A percentile compares a stretch with the other conserved stretches of the same genome.
Evolutionary conservation across 2,113 vertebrate genomes (phyloP).

Genomic region (Ciconia stormi): DNA sequence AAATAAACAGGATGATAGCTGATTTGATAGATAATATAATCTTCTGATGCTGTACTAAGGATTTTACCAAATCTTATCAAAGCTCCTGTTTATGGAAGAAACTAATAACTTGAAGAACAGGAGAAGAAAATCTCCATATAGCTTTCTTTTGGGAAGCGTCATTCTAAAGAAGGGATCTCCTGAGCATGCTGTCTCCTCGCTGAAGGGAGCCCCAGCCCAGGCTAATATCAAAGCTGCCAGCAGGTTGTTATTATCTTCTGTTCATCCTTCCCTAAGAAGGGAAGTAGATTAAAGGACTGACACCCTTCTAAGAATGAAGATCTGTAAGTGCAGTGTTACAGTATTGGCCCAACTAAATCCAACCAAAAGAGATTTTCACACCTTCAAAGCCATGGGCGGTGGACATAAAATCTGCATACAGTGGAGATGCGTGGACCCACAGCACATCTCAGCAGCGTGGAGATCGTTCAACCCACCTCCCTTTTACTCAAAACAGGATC

Average conservation of each 20-base stretch:
- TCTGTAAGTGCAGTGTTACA: not conserved
- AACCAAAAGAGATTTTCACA: not conserved
- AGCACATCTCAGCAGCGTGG: not conserved
- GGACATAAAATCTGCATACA: not conserved
- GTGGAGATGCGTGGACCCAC: not conserved
- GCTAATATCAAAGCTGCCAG: not conserved
- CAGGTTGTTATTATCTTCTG: not conserved
- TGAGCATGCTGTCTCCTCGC: fast-evolving
- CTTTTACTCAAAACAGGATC: not conserved
- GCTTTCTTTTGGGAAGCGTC: not conserved
- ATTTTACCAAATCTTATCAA: not conserved
- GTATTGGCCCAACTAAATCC: not conserved
- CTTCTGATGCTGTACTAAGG: not conserved
- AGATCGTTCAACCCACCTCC: not conserved
- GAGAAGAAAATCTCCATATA: not conserved
- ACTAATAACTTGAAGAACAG: not conserved
- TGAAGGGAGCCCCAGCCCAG: not conserved
- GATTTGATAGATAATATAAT: not conserved
- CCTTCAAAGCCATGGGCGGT: not conserved
- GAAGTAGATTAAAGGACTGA: not conserved
- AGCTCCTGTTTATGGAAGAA: not conserved
- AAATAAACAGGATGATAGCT: not conserved
- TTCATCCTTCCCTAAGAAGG: not conserved
- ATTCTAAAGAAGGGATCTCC: not conserved
- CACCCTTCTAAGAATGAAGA: not conserved